Evolutionary conservation across 2,797 vertebrate genomes (phyloP), one percentile per base, ranked within the genome.

Genomic region (Megalops cyprinoides): DNA sequence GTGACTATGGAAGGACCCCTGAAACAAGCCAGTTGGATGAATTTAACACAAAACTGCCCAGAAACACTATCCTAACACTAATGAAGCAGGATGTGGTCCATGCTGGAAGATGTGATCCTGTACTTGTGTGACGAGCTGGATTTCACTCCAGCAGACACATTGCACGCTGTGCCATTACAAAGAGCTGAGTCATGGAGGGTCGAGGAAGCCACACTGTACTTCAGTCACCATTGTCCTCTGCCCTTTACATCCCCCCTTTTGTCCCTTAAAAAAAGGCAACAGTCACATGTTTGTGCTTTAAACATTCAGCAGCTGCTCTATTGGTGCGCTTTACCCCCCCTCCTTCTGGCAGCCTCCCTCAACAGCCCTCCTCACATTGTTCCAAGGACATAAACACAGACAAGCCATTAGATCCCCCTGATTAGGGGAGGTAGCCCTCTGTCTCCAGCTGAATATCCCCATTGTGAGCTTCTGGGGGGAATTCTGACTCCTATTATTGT

Each of bases 311-410:
- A 94, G 92, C 92, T 93, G 93, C 91, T 74, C 25, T 48, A 15
- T 48, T 25, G 23, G 56, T 0, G 25, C n/a, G 1, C 49, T 18
- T 18, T n/a, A 9, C 46, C 58, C 14, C 28, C 46, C 28, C 10
- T 34, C 65, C 34, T 73, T 37, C 62, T 39, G 44, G 55, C 48
- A 18, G 37, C 39, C 62, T 91, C 87, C 78, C 84, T 87, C 82
- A 84, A 88, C 91, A 89, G 91, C 87, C 89, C 89, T 84, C 86
- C 87, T 89, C 94, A 93, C 93, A 94, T 93, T 94, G 95, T 94
- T 94, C 92, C 88, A 90, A 90, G 94, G 95, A 95, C 91, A 89
- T 94, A 96, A 95, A 95, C 92, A 93, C 91, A 92, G 94, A 95
- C 92, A 94, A 93, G 91, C 94, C 94, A 95, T 95, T 93, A 94